phyloP scores from a whole-genome alignment of 2,113 vertebrate genomes.

The pig (Sus scrofa) region T2T-Sscrofa CM000818.6:54178501-54179000 shows the following conservation, averaged over 20 bases:
- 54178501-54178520: not conserved
- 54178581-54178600: not conserved
- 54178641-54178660: not conserved
- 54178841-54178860: no score
- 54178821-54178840: no score
- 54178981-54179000: no score
- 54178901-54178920: no score
- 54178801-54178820: no score
- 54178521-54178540: fast-evolving
- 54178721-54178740: conserved; percentile 83
- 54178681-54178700: conserved; percentile 84
- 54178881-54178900: no score
- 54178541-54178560: not conserved
- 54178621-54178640: not conserved
- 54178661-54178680: not conserved
- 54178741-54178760: conserved; percentile 86
- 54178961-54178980: no score
- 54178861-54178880: no score
- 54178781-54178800: conserved; percentile 81
- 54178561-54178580: not conserved
- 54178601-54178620: fast-evolving
- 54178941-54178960: no score
- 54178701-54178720: conserved; percentile 88
- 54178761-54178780: conserved; percentile 85
- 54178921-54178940: no score